Percentiles rank a stretch among this genome's conserved stretches.
phyloP scores from a whole-genome alignment of 2,797 vertebrate genomes.

The Benthosema pterotum region DNA sequence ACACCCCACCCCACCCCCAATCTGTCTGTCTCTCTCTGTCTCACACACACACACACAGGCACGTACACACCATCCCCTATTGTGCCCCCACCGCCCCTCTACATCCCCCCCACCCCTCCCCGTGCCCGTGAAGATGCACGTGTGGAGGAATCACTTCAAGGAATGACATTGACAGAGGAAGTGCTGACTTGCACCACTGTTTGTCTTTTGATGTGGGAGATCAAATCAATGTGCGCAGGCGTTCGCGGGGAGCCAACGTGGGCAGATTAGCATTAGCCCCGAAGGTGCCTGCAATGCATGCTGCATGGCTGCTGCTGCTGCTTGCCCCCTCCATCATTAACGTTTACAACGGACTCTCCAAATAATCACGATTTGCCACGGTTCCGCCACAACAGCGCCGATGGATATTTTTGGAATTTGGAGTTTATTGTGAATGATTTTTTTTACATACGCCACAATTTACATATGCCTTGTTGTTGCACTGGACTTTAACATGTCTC shows the following conservation, averaged over 20 bases:
- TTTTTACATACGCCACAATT: too few relatives aligned
- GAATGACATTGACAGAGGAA: conserved; percentile 99
- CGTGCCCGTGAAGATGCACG: conserved; percentile 87
- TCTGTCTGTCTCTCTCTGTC: too few relatives aligned
- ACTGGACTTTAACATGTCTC: too few relatives aligned
- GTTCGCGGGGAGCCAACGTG: conserved; percentile 87
- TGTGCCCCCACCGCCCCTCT: conserved; percentile 9
- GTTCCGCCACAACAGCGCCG: conserved; percentile 3
- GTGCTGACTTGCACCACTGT: conserved; percentile 99
- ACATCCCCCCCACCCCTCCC: conserved; percentile 25
- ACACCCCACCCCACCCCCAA: conserved; percentile 22
- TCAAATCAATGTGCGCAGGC: conserved; percentile 97
- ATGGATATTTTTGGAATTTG: too few relatives aligned
- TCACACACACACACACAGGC: too few relatives aligned
- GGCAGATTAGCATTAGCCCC: conserved; percentile 94
- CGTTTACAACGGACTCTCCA: conserved; percentile 69
- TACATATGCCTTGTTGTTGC: too few relatives aligned
- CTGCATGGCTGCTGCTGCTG: too few relatives aligned
- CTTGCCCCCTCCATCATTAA: conserved; percentile 82
- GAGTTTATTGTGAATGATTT: too few relatives aligned
- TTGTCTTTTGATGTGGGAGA: conserved; percentile 99
- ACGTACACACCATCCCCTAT: too few relatives aligned
- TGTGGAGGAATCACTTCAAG: conserved; percentile 94
- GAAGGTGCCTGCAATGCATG: conserved; percentile 76
- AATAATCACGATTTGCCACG: conserved; percentile 76